Percentiles rank a stretch among this genome's conserved stretches.
Evolutionary conservation across 1,140 invertebrate genomes (phyloP).

Genomic region (silkworm (Bombyx mori)): DNA sequence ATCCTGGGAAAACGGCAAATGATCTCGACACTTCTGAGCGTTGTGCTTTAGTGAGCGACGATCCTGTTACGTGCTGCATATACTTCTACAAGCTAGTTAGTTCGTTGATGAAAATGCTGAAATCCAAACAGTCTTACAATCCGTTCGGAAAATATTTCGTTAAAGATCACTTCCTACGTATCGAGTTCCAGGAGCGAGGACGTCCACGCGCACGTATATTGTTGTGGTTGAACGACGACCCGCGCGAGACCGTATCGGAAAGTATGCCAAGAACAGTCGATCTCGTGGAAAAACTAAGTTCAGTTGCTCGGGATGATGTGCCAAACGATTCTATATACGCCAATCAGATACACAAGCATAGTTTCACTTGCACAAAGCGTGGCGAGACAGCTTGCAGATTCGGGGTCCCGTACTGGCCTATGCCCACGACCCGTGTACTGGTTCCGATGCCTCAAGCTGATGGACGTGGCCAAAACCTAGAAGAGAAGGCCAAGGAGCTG

Average conservation of each 20-base stretch:
- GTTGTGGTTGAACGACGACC: conserved; percentile 40
- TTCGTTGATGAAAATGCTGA: conserved; percentile 32
- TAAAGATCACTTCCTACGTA: conserved; percentile 31
- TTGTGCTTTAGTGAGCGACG: conserved; percentile 28
- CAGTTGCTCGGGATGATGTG: conserved; percentile 30
- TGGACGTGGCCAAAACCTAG: conserved; percentile 24
- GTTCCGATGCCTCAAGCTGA: conserved; percentile 35
- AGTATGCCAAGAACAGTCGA: conserved; percentile 39
- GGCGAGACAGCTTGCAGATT: conserved; percentile 41
- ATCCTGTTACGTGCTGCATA: conserved; percentile 34
- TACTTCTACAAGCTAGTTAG: conserved; percentile 33
- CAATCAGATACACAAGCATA: conserved; percentile 48
- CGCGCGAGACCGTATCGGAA: conserved; percentile 34
- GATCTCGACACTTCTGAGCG: conserved; percentile 30
- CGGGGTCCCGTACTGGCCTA: conserved; percentile 38
- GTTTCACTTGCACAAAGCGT: conserved; percentile 42
- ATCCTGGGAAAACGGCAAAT: conserved; percentile 25
- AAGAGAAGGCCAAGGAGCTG: conserved; percentile 33
- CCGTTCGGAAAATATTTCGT: conserved; percentile 33
- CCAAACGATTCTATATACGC: conserved; percentile 27
- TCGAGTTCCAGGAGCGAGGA: conserved; percentile 44
- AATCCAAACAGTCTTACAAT: conserved; percentile 33
- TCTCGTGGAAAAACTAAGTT: conserved; percentile 33
- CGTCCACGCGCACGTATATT: conserved; percentile 43
- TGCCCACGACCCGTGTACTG: conserved; percentile 33